Evolutionary conservation across 2,113 vertebrate genomes (phyloP).

Genomic region (Triplophysa dalaica): DNA sequence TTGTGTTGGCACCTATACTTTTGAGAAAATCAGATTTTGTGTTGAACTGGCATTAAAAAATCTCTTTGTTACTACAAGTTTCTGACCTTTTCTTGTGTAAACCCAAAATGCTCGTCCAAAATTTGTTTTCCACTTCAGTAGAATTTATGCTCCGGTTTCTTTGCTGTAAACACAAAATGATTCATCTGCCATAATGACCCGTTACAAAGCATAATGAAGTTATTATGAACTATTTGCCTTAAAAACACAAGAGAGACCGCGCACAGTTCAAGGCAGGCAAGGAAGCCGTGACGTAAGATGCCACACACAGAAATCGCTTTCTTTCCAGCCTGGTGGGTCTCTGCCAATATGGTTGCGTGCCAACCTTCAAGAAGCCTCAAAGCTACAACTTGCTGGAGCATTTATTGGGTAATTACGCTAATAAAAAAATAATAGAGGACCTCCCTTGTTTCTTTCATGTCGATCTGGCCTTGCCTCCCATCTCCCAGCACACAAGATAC

Average conservation of each 20-base stretch:
- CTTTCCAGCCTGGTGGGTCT: background rate
- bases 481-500: conserved; percentile 6
- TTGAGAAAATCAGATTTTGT: too few species aligned
- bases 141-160: background rate
- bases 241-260: conserved; percentile 29
- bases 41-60: background rate
- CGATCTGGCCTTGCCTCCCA: background rate
- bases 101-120: background rate
- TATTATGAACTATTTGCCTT: conserved; percentile 36
- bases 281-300: conserved; percentile 33
- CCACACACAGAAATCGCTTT: conserved; percentile 26
- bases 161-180: conserved; percentile 16
- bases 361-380: conserved; percentile 38
- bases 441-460: conserved; percentile 33
- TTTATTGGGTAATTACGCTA: conserved; percentile 34
- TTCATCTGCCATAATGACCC: conserved; percentile 36
- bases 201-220: conserved; percentile 35
- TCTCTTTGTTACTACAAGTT: background rate
- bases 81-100: background rate
- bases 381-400: conserved; percentile 42
- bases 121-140: background rate
- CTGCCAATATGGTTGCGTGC: conserved; percentile 50
- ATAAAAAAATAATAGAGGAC: conserved; percentile 28
- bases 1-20: too few species aligned
- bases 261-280: conserved; percentile 18